A percentile compares a stretch with the other conserved stretches of the same genome.
Conservation (phyloP, 1,140 invertebrate species). For the Zaprionus africanus region DNA sequence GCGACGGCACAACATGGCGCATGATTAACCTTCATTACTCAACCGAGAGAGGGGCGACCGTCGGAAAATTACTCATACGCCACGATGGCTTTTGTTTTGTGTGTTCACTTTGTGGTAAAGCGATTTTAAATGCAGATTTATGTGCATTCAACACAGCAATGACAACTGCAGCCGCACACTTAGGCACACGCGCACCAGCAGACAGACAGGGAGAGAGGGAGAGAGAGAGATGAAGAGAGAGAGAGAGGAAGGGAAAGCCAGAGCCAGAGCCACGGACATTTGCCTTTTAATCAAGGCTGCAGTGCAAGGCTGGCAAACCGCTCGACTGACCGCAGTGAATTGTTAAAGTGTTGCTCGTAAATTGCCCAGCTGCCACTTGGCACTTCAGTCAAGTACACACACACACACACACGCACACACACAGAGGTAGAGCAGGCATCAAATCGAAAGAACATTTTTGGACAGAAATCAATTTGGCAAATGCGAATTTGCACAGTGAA, state of each 20-base stretch:
- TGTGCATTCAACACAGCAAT: slow-evolving; percentile 70
- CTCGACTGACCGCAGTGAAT: slow-evolving; percentile 45
- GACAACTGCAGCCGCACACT: slow-evolving; percentile 51
- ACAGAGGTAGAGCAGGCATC: neutral
- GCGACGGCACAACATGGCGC: slow-evolving; percentile 48
- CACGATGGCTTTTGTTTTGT: slow-evolving; percentile 48
- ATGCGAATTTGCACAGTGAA: neutral
- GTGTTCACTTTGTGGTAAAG: slow-evolving; percentile 64
- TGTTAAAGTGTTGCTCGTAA: slow-evolving; percentile 45
- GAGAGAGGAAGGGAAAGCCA: neutral
- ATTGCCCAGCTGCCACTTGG: slow-evolving; percentile 34
- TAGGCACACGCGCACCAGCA: slow-evolving; percentile 9
- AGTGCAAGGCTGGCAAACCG: slow-evolving; percentile 46
- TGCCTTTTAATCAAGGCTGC: slow-evolving; percentile 78
- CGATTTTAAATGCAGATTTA: slow-evolving; percentile 82
- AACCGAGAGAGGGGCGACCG: slow-evolving; percentile 17
- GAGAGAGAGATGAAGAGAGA: neutral
- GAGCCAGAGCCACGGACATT: slow-evolving; percentile 33
- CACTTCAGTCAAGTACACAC: slow-evolving; percentile 1
- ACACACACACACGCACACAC: neutral
- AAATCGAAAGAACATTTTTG: neutral
- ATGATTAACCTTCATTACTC: slow-evolving; percentile 73
- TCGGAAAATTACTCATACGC: slow-evolving; percentile 69
- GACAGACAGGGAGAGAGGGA: neutral
- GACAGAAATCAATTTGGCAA: slow-evolving; percentile 17